Conservation (phyloP, 2,888 invertebrate genomes). For the Silvanus unidentatus region DNA sequence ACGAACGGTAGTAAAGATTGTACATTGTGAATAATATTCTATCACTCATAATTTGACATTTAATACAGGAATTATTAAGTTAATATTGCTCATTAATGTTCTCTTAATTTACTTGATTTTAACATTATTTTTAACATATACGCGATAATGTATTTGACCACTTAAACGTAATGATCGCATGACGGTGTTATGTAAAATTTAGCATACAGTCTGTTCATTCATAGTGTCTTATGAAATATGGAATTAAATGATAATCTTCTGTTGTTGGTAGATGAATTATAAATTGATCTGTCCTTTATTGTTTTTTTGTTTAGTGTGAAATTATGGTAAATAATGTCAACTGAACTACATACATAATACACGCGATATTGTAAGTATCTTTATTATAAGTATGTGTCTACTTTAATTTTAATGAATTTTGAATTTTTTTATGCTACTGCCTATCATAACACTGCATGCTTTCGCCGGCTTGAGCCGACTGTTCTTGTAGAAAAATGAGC, state of each 20-base stretch:
- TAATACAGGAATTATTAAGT: slow-evolving; percentile 39
- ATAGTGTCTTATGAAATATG: background rate
- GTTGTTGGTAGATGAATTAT: no score
- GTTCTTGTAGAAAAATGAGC: slow-evolving; percentile 42
- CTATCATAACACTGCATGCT: slow-evolving; percentile 38
- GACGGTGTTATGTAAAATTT: slow-evolving; percentile 4
- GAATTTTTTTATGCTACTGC: slow-evolving; percentile 28
- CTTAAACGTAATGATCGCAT: slow-evolving; percentile 7
- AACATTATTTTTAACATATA: background rate
- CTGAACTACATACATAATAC: slow-evolving; percentile 16
- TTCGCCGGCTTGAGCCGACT: slow-evolving; percentile 26
- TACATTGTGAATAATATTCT: slow-evolving; percentile 33
- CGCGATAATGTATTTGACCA: slow-evolving; percentile 6
- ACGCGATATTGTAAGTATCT: slow-evolving; percentile 23
- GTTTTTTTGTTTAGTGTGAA: no score
- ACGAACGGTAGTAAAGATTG: slow-evolving; percentile 19
- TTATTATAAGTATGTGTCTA: slow-evolving; percentile 15
- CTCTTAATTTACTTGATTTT: slow-evolving; percentile 21
- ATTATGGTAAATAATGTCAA: no score
- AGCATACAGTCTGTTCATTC: slow-evolving; percentile 4
- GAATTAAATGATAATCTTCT: background rate
- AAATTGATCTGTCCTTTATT: no score
- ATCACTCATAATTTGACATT: slow-evolving; percentile 47
- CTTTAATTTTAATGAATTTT: slow-evolving; percentile 20
- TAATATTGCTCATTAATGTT: slow-evolving; percentile 45